Base-by-base conservation (phyloP, 2,888 invertebrate genomes). In the Sminthurinus aureus region DNA sequence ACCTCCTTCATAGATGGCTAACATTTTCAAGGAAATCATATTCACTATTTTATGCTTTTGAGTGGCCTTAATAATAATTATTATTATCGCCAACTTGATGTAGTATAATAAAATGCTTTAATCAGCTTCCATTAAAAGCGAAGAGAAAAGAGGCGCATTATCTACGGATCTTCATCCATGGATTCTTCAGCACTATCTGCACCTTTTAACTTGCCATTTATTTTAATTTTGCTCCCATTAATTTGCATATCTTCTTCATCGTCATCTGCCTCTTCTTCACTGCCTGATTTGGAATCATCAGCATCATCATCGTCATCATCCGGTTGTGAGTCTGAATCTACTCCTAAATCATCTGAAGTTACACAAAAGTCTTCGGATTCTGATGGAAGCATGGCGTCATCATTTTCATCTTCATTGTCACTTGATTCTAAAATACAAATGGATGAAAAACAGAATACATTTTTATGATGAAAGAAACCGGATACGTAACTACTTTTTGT, bases 241-340 rank as follows among this genome's bases (percentile, higher is more conserved):
- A 71, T 22, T 20, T 82, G 75, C 26, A 8, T 38, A 3, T 52
- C 73, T 13, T 80, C 81, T 22, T 85, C 84, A 75, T 67, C 83
- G 75, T 81, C 85, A 73, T 85, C 69, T 20, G 67, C 85, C 26
- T 84, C 87, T 11, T 87, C 86, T 81, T 88, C 89, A 26, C 86
- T 82, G 77, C 88, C 88, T 38, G 89, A 87, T 0, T 71, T 74
- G 11, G 83, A 84, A n/a, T 84, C 84, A 9, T 82, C 82, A 71
- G 89, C 89, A 20, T 89, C 90, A 67, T 89, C 89, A 26, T 88
- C 86, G 71, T 90, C 90, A 67, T 90, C 90, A 83, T 90, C 91
- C 20, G 89, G 89, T 4, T 80, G 80, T 15, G 80, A 79, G 50
- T 69, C 50, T 15, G 81, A 82, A 75, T 77, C 69, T 9, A 67